Evolutionary conservation across 1,140 invertebrate species (phyloP).

Genomic region (Aporrectodea caliginosa): DNA sequence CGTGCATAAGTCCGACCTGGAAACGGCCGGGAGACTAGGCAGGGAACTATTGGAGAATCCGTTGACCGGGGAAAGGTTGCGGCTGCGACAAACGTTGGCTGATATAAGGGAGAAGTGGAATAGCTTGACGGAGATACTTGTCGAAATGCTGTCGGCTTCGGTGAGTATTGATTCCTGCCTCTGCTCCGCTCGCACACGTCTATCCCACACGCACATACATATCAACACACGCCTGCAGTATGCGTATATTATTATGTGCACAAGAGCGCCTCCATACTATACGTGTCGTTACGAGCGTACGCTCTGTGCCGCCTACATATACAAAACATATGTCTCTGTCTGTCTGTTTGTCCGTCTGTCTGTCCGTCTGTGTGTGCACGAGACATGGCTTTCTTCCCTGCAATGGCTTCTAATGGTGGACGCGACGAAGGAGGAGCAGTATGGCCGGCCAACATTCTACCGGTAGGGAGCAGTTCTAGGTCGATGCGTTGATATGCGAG

Average conservation of each 20-base stretch:
- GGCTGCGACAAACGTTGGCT: neutral
- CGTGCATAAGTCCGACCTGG: neutral
- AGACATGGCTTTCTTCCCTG: neutral
- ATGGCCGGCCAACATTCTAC: neutral
- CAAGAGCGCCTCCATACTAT: too few relatives aligned
- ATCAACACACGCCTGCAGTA: neutral
- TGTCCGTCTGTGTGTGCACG: too few relatives aligned
- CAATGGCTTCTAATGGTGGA: neutral
- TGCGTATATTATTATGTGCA: too few relatives aligned
- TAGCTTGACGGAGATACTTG: neutral
- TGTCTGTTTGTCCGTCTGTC: too few relatives aligned
- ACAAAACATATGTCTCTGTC: too few relatives aligned
- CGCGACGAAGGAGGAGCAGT: neutral
- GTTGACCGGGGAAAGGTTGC: neutral
- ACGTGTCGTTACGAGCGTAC: too few relatives aligned
- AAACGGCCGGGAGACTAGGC: neutral
- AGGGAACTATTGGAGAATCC: neutral
- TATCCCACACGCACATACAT: neutral
- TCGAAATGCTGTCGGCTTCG: neutral
- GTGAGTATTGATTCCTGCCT: neutral
- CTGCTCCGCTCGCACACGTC: neutral
- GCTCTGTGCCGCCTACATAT: too few relatives aligned
- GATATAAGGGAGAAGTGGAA: neutral
- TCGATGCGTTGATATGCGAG: too few relatives aligned
- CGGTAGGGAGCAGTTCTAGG: too few relatives aligned